These are phyloP conservation scores for Nicator chloris DNA, from an alignment of 2,113 vertebrate genomes.

Conservation along the genomic window DNA sequence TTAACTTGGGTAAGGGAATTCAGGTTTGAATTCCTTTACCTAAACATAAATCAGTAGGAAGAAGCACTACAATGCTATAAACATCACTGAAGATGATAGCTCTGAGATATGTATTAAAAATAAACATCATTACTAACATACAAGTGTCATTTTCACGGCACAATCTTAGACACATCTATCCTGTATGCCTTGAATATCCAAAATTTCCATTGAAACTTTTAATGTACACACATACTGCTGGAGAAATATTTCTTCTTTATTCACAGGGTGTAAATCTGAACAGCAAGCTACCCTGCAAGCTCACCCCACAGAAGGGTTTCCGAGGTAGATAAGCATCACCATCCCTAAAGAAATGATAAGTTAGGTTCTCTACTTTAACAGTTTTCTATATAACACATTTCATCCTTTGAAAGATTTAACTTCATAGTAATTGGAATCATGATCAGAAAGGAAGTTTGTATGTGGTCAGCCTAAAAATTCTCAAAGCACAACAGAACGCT, in stretches of 20 bases:
- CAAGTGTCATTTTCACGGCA: neutral
- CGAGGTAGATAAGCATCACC: neutral
- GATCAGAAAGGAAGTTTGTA: slow-evolving; percentile 44
- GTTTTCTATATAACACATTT: slow-evolving; percentile 22
- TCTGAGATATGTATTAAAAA: neutral
- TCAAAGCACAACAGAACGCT: slow-evolving; percentile 47
- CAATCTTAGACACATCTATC: neutral
- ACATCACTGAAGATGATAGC: neutral
- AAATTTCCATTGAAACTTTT: neutral
- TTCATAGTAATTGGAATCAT: slow-evolving; percentile 55
- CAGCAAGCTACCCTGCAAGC: neutral
- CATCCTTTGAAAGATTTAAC: slow-evolving; percentile 53
- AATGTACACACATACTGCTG: neutral
- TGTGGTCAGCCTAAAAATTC: slow-evolving; percentile 34
- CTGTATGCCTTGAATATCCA: neutral
- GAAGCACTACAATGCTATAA: neutral
- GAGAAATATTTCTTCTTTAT: neutral
- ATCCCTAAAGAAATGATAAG: neutral
- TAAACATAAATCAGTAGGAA: neutral
- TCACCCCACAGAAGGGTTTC: neutral
- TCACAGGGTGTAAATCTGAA: neutral
- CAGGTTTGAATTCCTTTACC: neutral
- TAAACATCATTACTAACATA: neutral
- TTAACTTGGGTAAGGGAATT: neutral
- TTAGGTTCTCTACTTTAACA: neutral